Base-by-base conservation (phyloP, 2,113 vertebrate species). In the Gila orcuttii region DNA sequence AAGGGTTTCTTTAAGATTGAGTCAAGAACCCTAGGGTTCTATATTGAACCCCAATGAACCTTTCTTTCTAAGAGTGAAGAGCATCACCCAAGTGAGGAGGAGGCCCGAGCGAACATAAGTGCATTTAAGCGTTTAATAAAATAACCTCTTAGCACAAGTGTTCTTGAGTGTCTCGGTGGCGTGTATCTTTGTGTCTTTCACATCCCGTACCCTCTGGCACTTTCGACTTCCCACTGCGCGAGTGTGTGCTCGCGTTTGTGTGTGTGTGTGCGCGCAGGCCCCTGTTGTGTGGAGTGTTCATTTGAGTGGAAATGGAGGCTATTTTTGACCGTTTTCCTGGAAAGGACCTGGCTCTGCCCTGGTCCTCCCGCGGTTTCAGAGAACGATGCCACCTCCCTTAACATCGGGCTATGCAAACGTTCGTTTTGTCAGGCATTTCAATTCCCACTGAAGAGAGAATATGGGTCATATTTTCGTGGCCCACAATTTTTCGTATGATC, bases 221-320 rank as follows among this genome's bases (percentile, higher is more conserved):
- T 85, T 82, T 42, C 25, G n/a, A 23, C 45, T 45, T 21, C 84
- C 60, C 75, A 36, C 45, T 36, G 74, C 6, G 59, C 19, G 19
- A 3, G 33, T 60, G 77, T 60, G 57, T 36, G 50, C 8, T 21
- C 0, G 6, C 15, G 2, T 55, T 3, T 36, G 33, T 39, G 76
- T 36, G 76, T 42, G 6, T 33, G 50, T 36, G 76, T 36, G 76
- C 25, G 55, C 15, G 52, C 60, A 45, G 39, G 66, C 75, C 33
- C 17, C 76, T 83, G 57, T 84, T 88, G 76, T 87, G 71, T 76
- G 79, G 85, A 89, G 55, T 39, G 2, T 86, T 86, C 89, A 71
- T 77, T 73, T 86, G 69, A 79, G 89, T 88, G 80, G 80, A 66
- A 77, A 82, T 69, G 33, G 87, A 76, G 89, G 90, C 83, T 88